Evolutionary conservation across 2,113 vertebrate genomes (phyloP), one percentile per base, ranked within the genome.

Genomic region (Gasterosteus aculeatus): DNA sequence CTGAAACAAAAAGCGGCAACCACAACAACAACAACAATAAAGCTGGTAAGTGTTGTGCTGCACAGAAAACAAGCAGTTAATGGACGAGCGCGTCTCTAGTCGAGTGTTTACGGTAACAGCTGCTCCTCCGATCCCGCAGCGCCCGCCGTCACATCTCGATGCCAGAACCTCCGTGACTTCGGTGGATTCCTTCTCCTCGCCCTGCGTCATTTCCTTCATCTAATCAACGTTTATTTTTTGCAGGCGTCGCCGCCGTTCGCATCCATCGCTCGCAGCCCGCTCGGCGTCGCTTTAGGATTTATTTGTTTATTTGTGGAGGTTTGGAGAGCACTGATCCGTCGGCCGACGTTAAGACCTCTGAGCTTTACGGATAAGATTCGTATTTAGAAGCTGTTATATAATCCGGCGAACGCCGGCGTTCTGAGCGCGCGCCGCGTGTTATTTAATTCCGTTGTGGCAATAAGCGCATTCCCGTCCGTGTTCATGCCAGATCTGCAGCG

Each of bases 401-500:
- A 90, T 22, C 83, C 7, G 80, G 70, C 66, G 44, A 69, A 18
- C 41, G 16, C 60, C 33, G 71, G 62, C 56, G 61, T 44, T 67
- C 70, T 58, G 38, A 12, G 39, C 69, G 70, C 57, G 33, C 71
- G 2, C 72, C 6, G 22, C 61, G 41, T 46, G 0, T 71, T 7
- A 8, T 74, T 77, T 71, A 57, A 57, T 85, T 91, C 67, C 80
- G 81, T 46, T 74, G 29, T 53, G 89, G 72, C 35, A 33, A 26
- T 26, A 26, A 85, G 87, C 80, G 56, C 12, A 69, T 83, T 82
- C 58, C 85, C 64, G 88, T 87, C 85, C 71, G 91, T 89, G 89
- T 94, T 94, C 92, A 94, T 95, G 94, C 93, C 94, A 90, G 94
- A 94, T 94, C 88, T 95, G 93, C 93, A 94, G 93, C 94, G 93